These are phyloP conservation scores for Meandrina meandrites DNA, from an alignment of 92 coral and sea anemone genomes.

Conservation along the genomic window DNA sequence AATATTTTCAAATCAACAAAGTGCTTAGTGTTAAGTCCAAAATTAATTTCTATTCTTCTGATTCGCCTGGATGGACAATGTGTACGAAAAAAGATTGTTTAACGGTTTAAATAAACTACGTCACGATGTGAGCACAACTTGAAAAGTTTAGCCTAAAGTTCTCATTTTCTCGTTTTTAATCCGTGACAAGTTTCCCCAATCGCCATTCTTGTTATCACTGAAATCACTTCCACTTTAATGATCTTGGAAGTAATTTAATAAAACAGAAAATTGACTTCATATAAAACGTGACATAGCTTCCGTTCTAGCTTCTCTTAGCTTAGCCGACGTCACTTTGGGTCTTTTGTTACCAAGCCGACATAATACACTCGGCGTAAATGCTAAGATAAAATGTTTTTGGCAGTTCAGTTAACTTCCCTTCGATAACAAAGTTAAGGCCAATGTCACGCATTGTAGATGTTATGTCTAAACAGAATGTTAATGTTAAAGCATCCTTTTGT, in stretches of 20 bases:
- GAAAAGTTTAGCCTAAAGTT: background rate
- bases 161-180: background rate
- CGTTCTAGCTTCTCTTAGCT: background rate
- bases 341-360: background rate
- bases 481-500: background rate
- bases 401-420: background rate
- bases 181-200: too few species aligned
- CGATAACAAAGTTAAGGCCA: background rate
- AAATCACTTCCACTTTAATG: background rate
- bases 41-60: background rate
- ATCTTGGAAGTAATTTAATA: background rate
- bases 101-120: background rate
- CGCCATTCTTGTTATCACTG: too few species aligned
- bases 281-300: background rate
- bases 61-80: background rate
- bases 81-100: background rate
- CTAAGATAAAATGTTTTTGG: background rate
- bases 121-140: background rate
- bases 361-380: background rate
- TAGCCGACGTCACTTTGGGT: background rate
- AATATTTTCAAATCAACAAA: constrained; percentile 13
- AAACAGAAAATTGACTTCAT: background rate
- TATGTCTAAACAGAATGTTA: background rate
- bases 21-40: background rate
- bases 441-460: background rate